Evolutionary conservation across 2,113 vertebrate genomes (phyloP).

Genomic region (Turdus rufiventris): DNA sequence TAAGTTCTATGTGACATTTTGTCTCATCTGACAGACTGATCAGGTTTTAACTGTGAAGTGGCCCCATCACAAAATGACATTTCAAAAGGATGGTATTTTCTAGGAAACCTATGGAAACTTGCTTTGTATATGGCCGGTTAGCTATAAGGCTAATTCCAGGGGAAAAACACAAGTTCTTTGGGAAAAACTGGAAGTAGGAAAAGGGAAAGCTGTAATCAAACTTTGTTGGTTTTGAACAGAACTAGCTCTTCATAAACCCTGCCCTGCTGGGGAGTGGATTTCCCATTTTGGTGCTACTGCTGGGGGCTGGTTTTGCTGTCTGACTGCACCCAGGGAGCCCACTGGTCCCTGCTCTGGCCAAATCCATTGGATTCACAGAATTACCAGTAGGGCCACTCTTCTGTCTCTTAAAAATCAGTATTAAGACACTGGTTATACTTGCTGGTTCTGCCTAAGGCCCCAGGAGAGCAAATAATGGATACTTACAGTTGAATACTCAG

Average conservation of each 20-base stretch:
- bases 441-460: not conserved
- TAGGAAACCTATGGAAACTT: not conserved
- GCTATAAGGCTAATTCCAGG: not conserved
- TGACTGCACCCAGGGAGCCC: not conserved
- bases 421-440: not conserved
- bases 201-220: not conserved
- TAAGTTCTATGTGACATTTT: not conserved
- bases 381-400: not conserved
- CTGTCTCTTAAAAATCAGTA: not conserved
- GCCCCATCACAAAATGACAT: not conserved
- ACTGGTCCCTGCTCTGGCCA: rapidly evolving
- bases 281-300: not conserved
- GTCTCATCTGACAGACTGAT: not conserved
- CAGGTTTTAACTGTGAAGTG: not conserved
- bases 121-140: not conserved
- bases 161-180: not conserved
- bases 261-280: not conserved
- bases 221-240: not conserved
- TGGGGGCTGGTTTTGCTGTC: not conserved
- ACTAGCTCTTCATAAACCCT: rapidly evolving
- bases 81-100: not conserved
- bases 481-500: not conserved
- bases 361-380: not conserved
- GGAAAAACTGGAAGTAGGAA: not conserved
- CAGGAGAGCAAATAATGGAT: not conserved